phyloP scores from a whole-genome alignment of 1,140 invertebrate species.

The Drosophila repletoides region DNA sequence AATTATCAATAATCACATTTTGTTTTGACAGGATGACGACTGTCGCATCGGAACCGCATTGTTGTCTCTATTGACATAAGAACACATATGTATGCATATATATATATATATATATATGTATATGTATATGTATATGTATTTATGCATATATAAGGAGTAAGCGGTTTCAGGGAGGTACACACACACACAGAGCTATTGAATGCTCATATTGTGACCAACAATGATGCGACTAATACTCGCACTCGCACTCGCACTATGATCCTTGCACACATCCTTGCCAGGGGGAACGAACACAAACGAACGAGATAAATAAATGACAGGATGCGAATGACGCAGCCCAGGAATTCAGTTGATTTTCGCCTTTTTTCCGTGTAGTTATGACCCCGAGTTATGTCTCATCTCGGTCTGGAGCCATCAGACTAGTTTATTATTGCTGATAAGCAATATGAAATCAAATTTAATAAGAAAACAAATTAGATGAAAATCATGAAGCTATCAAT shows the following conservation, averaged over 20 bases:
- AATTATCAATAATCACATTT: slow-evolving; percentile 82
- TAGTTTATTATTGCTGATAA: slow-evolving; percentile 25
- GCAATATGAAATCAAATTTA: slow-evolving; percentile 30
- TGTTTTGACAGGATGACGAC: slow-evolving; percentile 80
- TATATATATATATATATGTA: slow-evolving; percentile 6
- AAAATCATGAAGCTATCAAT: background rate
- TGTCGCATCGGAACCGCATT: slow-evolving; percentile 71
- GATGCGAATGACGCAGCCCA: slow-evolving; percentile 58
- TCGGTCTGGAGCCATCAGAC: background rate
- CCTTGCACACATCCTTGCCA: slow-evolving; percentile 18
- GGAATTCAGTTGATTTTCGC: slow-evolving; percentile 42
- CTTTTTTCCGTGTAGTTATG: slow-evolving; percentile 29
- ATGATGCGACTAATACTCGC: slow-evolving; percentile 69
- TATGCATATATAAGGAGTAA: slow-evolving; percentile 28
- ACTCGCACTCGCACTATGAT: slow-evolving; percentile 22
- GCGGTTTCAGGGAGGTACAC: slow-evolving; percentile 36
- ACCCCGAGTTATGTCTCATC: background rate
- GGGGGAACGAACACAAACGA: slow-evolving; percentile 39
- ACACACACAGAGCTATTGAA: slow-evolving; percentile 48
- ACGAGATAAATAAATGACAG: slow-evolving; percentile 73
- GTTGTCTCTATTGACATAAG: slow-evolving; percentile 61
- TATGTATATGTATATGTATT: slow-evolving; percentile 13
- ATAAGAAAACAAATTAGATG: slow-evolving; percentile 17
- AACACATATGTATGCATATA: slow-evolving; percentile 14
- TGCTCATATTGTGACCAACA: slow-evolving; percentile 65